Evolutionary conservation across 2,888 invertebrate genomes (phyloP).

Genomic region (Poecilobothrus nobilitatus): DNA sequence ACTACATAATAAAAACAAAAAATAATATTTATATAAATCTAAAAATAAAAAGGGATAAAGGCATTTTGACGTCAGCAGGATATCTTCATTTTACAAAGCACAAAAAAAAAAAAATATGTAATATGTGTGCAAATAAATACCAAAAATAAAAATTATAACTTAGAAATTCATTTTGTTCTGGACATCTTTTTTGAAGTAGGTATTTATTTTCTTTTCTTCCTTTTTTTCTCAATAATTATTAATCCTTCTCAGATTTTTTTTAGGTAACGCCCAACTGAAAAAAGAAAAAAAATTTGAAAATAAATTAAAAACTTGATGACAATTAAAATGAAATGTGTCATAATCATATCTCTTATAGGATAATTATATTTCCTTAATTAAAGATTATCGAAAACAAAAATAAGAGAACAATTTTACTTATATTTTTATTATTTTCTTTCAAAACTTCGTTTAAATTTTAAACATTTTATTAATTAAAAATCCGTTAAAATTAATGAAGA

Average conservation of each 20-base stretch:
- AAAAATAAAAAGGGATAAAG: not conserved
- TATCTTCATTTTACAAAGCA: not conserved
- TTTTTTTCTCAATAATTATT: too few relatives aligned
- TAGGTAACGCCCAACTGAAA: not conserved
- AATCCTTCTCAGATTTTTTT: too few relatives aligned
- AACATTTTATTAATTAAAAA: too few relatives aligned
- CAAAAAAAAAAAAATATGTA: not conserved
- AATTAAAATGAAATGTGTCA: not conserved
- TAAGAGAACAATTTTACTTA: too few relatives aligned
- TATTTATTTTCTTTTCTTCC: too few relatives aligned
- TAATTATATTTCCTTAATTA: not conserved
- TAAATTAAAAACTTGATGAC: not conserved
- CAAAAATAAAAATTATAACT: not conserved
- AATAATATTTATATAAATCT: too few relatives aligned
- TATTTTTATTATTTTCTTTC: too few relatives aligned
- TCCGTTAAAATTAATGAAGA: too few relatives aligned
- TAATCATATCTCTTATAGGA: not conserved
- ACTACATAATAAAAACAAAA: too few relatives aligned
- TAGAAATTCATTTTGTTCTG: not conserved
- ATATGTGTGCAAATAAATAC: constrained; percentile 3
- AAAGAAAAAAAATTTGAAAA: not conserved
- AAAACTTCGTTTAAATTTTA: too few relatives aligned
- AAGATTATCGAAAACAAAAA: too few relatives aligned
- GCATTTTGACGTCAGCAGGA: not conserved
- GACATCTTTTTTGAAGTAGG: too few relatives aligned